Conservation (phyloP, 2,113 vertebrate species). For the Dunckerocampus dactyliophorus region DNA sequence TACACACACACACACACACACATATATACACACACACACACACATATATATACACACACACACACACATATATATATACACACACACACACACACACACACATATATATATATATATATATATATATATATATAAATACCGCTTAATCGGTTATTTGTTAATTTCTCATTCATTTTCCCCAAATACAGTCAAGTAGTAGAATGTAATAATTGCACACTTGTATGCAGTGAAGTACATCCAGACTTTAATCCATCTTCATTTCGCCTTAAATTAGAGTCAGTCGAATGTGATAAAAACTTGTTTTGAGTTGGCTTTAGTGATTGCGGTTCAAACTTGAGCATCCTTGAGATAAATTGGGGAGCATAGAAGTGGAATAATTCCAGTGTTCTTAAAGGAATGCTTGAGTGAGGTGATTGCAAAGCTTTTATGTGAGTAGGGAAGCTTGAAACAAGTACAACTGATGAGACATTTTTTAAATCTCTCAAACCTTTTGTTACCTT, state of each 20-base stretch:
- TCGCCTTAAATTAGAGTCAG: neutral
- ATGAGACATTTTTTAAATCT: slow-evolving; percentile 25
- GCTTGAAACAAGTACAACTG: too few species aligned
- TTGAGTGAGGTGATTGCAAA: neutral
- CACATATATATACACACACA: too few species aligned
- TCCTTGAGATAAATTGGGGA: slow-evolving; percentile 1
- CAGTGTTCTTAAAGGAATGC: neutral
- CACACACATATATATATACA: too few species aligned
- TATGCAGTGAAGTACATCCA: neutral
- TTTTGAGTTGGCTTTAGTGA: neutral
- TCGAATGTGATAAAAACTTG: neutral
- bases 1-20: too few species aligned
- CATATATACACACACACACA: too few species aligned
- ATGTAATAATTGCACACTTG: neutral
- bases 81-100: too few species aligned
- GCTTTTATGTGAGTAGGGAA: neutral
- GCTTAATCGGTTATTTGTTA: too few species aligned
- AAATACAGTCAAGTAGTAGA: too few species aligned
- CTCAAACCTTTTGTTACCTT: slow-evolving; percentile 6
- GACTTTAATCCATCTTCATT: neutral
- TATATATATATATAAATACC: too few species aligned
- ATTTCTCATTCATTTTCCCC: too few species aligned
- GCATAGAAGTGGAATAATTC: neutral
- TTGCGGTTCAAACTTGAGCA: neutral
- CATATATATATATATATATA: too few species aligned